Conservation (phyloP, 1,140 invertebrate species). For the Monomorium pharaonis region DNA sequence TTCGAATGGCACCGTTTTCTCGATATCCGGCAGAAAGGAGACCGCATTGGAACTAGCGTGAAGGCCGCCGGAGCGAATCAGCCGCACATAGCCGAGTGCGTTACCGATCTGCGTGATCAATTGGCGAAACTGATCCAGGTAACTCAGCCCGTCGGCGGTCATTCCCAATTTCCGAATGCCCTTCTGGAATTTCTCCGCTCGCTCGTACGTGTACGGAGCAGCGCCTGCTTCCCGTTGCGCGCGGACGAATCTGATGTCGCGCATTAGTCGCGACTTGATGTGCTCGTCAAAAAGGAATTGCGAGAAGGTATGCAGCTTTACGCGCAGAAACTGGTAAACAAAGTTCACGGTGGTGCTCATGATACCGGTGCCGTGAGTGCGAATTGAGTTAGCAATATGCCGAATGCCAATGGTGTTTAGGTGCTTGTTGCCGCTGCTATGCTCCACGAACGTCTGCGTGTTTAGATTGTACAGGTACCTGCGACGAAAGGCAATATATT, state of each 20-base stretch:
- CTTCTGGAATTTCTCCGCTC: slow-evolving; percentile 98
- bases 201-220: slow-evolving; percentile 91
- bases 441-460: slow-evolving; percentile 98
- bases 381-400: slow-evolving; percentile 98
- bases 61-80: slow-evolving; percentile 96
- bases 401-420: slow-evolving; percentile 98
- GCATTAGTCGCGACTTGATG: slow-evolving; percentile 97
- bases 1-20: slow-evolving; percentile 89
- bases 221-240: slow-evolving; percentile 83
- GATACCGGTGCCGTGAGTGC: slow-evolving; percentile 98
- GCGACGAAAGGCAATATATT: no score
- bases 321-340: slow-evolving; percentile 97
- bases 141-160: slow-evolving; percentile 92
- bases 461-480: slow-evolving; percentile 97
- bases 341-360: slow-evolving; percentile 99
- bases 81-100: slow-evolving; percentile 97
- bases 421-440: slow-evolving; percentile 96
- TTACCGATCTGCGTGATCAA: slow-evolving; percentile 98
- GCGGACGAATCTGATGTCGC: slow-evolving; percentile 91
- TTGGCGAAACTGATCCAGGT: slow-evolving; percentile 96
- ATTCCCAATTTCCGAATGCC: slow-evolving; percentile 96
- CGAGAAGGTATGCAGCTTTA: slow-evolving; percentile 98
- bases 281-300: slow-evolving; percentile 99
- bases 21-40: slow-evolving; percentile 94
- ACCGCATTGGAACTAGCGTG: slow-evolving; percentile 96